A percentile compares a stretch with the other conserved stretches of the same genome.
Conservation (phyloP, 2,797 vertebrate genomes). For the Gobio occitaniae region DNA sequence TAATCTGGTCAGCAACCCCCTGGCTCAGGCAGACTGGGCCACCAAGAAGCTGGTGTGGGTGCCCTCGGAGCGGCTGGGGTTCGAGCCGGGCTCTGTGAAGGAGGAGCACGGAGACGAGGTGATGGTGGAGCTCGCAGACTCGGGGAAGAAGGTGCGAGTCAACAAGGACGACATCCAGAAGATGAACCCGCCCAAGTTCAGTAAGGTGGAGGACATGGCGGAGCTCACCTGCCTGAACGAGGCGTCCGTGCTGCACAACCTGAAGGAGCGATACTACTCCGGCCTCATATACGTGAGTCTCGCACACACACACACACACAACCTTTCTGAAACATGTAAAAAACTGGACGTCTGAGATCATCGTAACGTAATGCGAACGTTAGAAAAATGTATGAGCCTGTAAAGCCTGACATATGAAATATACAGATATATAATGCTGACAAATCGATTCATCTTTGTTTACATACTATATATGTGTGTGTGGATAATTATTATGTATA, state of each 20-base stretch:
- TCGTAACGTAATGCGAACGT: too few species aligned
- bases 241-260: slow-evolving; percentile 97
- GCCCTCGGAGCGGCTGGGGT: slow-evolving; percentile 94
- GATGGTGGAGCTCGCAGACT: slow-evolving; percentile 92
- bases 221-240: slow-evolving; percentile 92
- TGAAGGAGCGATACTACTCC: slow-evolving; percentile 99
- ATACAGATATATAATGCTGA: too few species aligned
- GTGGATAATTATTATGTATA: too few species aligned
- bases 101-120: slow-evolving; percentile 95
- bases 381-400: too few species aligned
- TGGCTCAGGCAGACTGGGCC: slow-evolving; percentile 98
- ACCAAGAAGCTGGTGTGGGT: slow-evolving; percentile 98
- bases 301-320: too few species aligned
- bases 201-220: slow-evolving; percentile 91
- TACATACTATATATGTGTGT: too few species aligned
- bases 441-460: too few species aligned
- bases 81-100: slow-evolving; percentile 92
- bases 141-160: slow-evolving; percentile 91
- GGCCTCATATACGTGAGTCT: slow-evolving; percentile 97
- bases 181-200: slow-evolving; percentile 92
- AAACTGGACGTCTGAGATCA: too few species aligned
- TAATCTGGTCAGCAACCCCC: slow-evolving; percentile 92
- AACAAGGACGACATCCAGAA: slow-evolving; percentile 98
- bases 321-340: too few species aligned
- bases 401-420: too few species aligned